phyloP scores from a whole-genome alignment of 2,113 vertebrate species.

The Dryoscopus gambensis region DNA sequence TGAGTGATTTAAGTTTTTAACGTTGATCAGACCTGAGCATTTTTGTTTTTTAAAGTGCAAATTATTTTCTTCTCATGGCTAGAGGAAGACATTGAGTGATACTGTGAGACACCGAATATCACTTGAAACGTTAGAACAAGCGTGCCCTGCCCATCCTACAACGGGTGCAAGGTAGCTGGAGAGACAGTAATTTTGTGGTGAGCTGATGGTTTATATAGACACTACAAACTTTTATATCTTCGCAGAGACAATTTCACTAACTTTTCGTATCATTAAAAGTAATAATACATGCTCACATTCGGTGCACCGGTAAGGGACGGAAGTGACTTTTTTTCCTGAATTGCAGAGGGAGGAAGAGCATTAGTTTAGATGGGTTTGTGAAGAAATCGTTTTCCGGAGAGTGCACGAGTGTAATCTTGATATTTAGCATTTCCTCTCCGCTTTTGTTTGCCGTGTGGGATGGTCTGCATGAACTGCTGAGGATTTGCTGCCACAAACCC shows the following conservation, averaged over 20 bases:
- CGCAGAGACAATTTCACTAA: not conserved
- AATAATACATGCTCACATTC: no score
- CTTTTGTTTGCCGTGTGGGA: rapidly evolving
- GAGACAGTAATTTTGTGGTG: not conserved
- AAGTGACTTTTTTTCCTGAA: rapidly evolving
- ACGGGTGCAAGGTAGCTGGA: not conserved
- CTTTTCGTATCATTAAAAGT: not conserved
- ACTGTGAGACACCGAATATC: not conserved
- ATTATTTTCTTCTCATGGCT: not conserved
- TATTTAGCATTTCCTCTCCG: rapidly evolving
- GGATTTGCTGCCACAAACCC: not conserved
- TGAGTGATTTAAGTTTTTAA: not conserved
- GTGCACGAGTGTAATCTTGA: rapidly evolving
- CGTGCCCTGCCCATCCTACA: not conserved
- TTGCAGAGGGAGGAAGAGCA: rapidly evolving
- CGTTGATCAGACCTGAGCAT: not conserved
- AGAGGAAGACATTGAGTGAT: not conserved
- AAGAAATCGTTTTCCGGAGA: not conserved
- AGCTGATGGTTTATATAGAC: not conserved
- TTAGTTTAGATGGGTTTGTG: rapidly evolving
- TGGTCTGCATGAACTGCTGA: rapidly evolving
- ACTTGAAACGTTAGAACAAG: not conserved
- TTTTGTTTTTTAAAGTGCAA: not conserved
- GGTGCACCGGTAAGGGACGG: rapidly evolving
- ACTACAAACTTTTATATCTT: not conserved